These are phyloP conservation scores for Mylabris phalerata DNA, from an alignment of 1,140 invertebrate genomes.

Conservation along the genomic window DNA sequence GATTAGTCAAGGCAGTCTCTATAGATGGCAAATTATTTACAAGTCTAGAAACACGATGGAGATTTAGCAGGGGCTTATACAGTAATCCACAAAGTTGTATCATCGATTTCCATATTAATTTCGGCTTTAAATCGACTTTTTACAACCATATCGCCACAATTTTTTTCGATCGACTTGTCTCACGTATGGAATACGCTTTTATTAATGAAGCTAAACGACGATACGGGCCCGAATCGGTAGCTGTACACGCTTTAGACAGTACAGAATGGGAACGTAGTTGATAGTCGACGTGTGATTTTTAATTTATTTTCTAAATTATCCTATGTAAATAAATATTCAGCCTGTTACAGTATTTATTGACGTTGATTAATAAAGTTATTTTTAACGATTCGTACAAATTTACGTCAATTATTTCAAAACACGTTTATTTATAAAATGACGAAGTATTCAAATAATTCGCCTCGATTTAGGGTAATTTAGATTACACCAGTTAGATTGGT, in stretches of 20 bases:
- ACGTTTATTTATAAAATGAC: no score
- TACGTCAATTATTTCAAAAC: no score
- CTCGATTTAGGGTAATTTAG: no score
- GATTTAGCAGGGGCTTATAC: constrained; percentile 81
- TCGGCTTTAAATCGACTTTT: constrained; percentile 36
- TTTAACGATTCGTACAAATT: no score
- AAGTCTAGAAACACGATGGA: constrained; percentile 86
- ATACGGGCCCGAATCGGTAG: constrained; percentile 52
- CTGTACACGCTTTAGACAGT: neutral
- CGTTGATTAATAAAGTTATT: no score
- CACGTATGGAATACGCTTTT: constrained; percentile 93
- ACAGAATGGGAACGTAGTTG: no score
- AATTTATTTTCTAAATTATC: no score
- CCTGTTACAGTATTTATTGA: no score
- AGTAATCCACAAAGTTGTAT: constrained; percentile 54
- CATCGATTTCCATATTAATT: constrained; percentile 37
- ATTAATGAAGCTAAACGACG: constrained; percentile 70
- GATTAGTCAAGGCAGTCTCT: constrained; percentile 77
- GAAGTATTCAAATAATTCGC: no score
- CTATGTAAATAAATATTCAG: no score
- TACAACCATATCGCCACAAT: constrained; percentile 74
- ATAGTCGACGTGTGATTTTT: no score
- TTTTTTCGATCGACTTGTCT: constrained; percentile 94
- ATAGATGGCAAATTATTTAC: constrained; percentile 86
- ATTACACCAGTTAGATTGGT: neutral